Evolutionary conservation across 2,113 vertebrate species (phyloP), one percentile per base, ranked within the genome.

Genomic region (Ranitomeya imitator): DNA sequence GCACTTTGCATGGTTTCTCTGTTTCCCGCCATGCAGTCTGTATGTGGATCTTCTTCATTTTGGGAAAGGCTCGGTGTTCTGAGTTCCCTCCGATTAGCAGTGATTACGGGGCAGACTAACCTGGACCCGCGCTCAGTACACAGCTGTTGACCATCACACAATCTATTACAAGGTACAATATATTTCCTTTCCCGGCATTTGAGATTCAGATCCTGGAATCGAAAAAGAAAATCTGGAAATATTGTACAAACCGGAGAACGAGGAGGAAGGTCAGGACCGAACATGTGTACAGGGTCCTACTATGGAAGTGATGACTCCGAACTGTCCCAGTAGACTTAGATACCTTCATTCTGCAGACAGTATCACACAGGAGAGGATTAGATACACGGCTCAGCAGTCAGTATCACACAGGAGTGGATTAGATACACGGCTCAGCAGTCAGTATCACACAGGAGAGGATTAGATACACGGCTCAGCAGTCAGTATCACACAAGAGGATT

Each of bases 51-150:
- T 59, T 6, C 57, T 79, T 45, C 13, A 3, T 57, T 6, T 69
- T 51, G 52, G 31, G 60, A 55, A 60, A 23, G 37, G 55, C 18
- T 60, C 10, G 1, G 60, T 45, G 14, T 86, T 16, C 15, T 21
- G 51, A 54, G 23, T 31, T 79, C 60, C 26, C 15, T n/a, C 16
- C 3, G 45, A 12, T 78, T 23, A 37, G 54, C 51, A 19, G 8
- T 80, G 51, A 69, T 51, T 69, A 23, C 23, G 67, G 85, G 77
- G 85, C 85, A 80, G 61, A 45, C 23, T 87, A 87, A 87, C 77
- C 85, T 80, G 85, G 85, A 31, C 31, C 16, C 23, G 15, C 16
- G 52, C n/a, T n/a, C 67, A 18, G 31, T 51, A 31, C 37, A 79
- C 76, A 79, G 60, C 85, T 67, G 85, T 67, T 21, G 37, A 78